A percentile compares a stretch with the other conserved stretches of the same genome.
Conservation (phyloP, 2,797 vertebrate species). For the Microtus agrestis region DNA sequence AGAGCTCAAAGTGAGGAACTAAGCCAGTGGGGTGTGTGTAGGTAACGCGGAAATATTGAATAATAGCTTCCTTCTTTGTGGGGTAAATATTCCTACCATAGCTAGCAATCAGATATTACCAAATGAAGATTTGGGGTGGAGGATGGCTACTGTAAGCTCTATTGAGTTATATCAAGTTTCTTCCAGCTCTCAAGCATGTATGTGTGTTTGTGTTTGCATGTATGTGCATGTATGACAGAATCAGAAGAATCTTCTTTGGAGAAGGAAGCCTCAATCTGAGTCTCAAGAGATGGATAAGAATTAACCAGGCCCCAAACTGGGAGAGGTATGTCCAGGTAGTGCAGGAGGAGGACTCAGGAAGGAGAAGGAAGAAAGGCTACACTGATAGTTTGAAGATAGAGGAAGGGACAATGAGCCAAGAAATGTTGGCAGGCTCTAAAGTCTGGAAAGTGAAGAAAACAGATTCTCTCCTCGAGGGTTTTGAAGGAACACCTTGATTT, state of each 20-base stretch:
- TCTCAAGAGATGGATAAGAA: not conserved
- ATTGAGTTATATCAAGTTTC: not conserved
- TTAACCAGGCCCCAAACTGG: not conserved
- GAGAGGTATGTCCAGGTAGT: not conserved
- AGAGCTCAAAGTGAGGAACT: not conserved
- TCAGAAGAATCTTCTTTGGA: not conserved
- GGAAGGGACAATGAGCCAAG: not conserved
- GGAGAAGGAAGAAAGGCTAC: not conserved
- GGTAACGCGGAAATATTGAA: not conserved
- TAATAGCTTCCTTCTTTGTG: not conserved
- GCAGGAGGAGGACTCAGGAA: not conserved
- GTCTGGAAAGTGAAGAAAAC: not conserved
- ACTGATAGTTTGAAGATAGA: not conserved
- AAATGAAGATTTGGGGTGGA: not conserved
- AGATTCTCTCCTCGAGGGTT: not conserved
- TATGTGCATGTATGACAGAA: not conserved
- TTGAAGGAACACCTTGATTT: not conserved
- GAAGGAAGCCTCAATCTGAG: not conserved
- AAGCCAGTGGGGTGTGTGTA: fast-evolving
- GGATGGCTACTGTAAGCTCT: not conserved
- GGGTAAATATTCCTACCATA: not conserved
- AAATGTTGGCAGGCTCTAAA: not conserved
- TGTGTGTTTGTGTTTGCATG: too few species aligned
- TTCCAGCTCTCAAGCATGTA: not conserved
- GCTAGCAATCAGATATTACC: not conserved